These are phyloP conservation scores for Penelope pileata DNA, from an alignment of 2,113 vertebrate genomes.

Conservation along the genomic window DNA sequence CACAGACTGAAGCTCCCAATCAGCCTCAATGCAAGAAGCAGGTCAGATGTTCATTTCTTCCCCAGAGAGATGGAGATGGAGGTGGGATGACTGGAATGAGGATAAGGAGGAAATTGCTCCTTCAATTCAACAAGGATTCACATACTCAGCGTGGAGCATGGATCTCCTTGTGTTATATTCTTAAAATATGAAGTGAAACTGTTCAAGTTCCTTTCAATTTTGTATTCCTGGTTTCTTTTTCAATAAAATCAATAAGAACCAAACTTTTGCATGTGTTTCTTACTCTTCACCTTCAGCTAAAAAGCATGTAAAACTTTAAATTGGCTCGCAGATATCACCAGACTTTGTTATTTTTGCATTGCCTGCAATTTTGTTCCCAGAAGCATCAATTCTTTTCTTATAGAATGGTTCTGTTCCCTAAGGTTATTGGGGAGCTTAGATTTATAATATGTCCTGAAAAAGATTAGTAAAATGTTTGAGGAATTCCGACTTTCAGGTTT, in stretches of 20 bases:
- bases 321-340: not conserved
- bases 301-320: not conserved
- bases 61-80: not conserved
- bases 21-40: not conserved
- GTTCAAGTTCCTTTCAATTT: not conserved
- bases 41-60: not conserved
- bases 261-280: not conserved
- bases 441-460: not conserved
- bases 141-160: not conserved
- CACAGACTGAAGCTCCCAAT: not conserved
- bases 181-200: not conserved
- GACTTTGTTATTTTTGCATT: accelerated
- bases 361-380: not conserved
- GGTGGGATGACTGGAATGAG: not conserved
- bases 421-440: not conserved
- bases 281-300: not conserved
- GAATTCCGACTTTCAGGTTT: not conserved
- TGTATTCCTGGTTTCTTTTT: not conserved
- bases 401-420: not conserved
- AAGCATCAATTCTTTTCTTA: not conserved
- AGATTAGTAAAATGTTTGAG: not conserved
- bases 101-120: not conserved
- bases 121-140: not conserved
- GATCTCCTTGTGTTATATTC: not conserved
- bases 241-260: not conserved